Conservation (phyloP, 1,140 invertebrate genomes). For the Paraescarpia echinospica region DNA sequence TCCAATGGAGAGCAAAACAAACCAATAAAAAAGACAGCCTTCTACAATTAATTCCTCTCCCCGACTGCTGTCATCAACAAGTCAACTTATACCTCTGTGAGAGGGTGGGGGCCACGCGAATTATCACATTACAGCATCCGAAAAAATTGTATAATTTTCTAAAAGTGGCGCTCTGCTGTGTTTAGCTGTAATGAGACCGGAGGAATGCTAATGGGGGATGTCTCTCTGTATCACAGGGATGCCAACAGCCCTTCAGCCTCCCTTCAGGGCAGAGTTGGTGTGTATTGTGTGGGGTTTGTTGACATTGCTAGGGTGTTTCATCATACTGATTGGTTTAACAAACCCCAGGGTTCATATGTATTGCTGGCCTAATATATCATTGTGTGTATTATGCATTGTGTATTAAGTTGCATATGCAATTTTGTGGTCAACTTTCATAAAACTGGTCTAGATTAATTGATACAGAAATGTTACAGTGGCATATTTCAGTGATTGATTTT, state of each 20-base stretch:
- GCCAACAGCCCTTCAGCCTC: not conserved
- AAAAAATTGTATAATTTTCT: not conserved
- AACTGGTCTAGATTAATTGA: not conserved
- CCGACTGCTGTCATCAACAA: not conserved
- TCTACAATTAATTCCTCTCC: not conserved
- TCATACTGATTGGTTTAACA: not conserved
- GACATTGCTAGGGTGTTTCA: not conserved
- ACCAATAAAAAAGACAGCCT: not conserved
- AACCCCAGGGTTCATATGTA: not conserved
- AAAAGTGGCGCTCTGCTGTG: not conserved
- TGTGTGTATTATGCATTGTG: not conserved
- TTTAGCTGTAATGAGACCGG: not conserved
- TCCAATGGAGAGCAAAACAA: not conserved
- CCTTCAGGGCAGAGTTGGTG: not conserved
- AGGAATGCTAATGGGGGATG: not conserved
- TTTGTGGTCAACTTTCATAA: not conserved
- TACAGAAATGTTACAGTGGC: not conserved
- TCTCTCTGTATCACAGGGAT: not conserved
- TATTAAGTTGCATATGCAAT: not conserved
- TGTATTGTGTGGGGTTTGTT: not conserved
- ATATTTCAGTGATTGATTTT: not conserved
- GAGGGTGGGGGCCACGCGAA: not conserved
- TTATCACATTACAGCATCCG: not conserved
- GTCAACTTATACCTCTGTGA: not conserved
- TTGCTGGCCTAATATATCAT: not conserved